phyloP scores from a whole-genome alignment of 2,888 invertebrate species.

The Phymatocera aterrima region DNA sequence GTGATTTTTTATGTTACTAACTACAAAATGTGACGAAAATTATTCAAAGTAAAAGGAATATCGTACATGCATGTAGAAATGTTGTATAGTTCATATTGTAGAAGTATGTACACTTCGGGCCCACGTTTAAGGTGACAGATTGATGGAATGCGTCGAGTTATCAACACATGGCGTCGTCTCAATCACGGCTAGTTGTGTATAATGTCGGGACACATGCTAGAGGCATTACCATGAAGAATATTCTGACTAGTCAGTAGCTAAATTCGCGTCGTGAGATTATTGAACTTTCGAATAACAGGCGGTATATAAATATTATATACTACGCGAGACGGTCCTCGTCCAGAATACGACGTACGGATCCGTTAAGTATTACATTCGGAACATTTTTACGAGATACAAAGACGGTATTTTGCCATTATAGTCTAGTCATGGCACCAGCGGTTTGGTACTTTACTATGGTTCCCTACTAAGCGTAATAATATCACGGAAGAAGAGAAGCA shows the following conservation, averaged over 20 bases:
- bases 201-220: not conserved
- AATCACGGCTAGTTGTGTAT: not conserved
- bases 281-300: conserved; percentile 20
- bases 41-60: too few relatives aligned
- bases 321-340: conserved; percentile 9
- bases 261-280: conserved; percentile 7
- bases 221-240: too few relatives aligned
- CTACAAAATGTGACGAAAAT: not conserved
- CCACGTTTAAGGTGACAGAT: too few relatives aligned
- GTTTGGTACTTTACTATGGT: conserved; percentile 37
- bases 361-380: conserved; percentile 19
- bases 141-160: not conserved
- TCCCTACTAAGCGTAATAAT: conserved; percentile 44
- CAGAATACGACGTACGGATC: conserved; percentile 13
- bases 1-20: not conserved
- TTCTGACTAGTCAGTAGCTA: not conserved
- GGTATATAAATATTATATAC: not conserved
- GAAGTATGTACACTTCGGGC: too few relatives aligned
- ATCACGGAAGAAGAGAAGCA: conserved; percentile 38
- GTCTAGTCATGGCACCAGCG: conserved; percentile 8
- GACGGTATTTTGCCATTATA: conserved; percentile 31
- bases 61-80: too few relatives aligned
- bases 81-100: too few relatives aligned
- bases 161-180: not conserved
- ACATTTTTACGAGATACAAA: conserved; percentile 38